Evolutionary conservation across 2,888 invertebrate genomes (phyloP), one percentile per base, ranked within the genome.

Genomic region (Cheilosia scutellata): DNA sequence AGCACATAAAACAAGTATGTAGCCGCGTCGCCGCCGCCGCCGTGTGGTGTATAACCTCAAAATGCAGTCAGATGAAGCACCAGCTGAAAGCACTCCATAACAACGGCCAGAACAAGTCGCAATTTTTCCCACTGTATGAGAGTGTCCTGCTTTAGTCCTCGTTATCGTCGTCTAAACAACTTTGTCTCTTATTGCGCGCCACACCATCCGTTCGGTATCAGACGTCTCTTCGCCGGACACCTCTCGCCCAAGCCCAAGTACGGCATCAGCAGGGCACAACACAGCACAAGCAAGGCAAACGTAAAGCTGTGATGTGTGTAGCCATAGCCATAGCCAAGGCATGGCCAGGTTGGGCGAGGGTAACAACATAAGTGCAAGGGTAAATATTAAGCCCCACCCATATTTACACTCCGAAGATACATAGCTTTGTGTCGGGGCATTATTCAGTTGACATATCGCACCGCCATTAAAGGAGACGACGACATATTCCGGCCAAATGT

Each of bases 401-500:
- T 87, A 87, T 87, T 87, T 83, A 87, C 77, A 83, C 83, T 83
- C 77, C 4, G 75, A 87, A 87, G 87, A 87, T 87, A 87, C 82
- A 82, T 87, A 87, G 87, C 82, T 78, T 82, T 82, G 87, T 82
- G 82, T 87, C 82, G 72, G 82, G 77, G 87, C 87, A 82, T 87
- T 87, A 87, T 87, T 82, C 87, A 82, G 87, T 87, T 87, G 87
- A 87, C 87, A 87, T 87, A 87, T 87, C 87, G 77, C 87, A 82
- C 87, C 82, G 87, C 87, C 87, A 87, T 87, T 82, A 87, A 82
- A 77, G 76, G 76, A 86, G 90, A 90, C 90, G 90, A 90, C 88
- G 88, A 90, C 90, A 90, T 90, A 84, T 86, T 82, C 82, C 80
- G 86, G 82, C 76, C 77, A 72, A 86, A 82, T 86, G 86, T 86